A percentile compares a stretch with the other conserved stretches of the same genome.
Evolutionary conservation across 2,797 vertebrate species (phyloP).

Genomic region (Girardinus metallicus): DNA sequence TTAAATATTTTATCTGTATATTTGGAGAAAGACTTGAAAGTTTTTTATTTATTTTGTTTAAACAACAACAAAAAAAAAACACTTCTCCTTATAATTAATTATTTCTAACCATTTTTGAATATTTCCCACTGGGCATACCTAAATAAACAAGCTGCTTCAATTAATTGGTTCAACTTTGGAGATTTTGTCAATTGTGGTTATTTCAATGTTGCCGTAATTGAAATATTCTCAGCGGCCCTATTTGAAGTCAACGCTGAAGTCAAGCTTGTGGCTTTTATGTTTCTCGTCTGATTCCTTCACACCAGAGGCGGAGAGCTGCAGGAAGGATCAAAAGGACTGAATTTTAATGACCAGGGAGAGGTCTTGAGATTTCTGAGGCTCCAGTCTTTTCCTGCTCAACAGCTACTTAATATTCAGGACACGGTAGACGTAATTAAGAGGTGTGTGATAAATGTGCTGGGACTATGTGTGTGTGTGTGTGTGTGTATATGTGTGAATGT

Average conservation of each 20-base stretch:
- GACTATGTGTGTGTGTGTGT: slow-evolving; percentile 12
- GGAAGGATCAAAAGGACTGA: slow-evolving; percentile 70
- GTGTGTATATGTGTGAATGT: slow-evolving; percentile 27
- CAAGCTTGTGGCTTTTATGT: slow-evolving; percentile 66
- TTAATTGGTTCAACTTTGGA: slow-evolving; percentile 19
- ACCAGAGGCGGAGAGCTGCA: slow-evolving; percentile 60
- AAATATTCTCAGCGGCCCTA: slow-evolving; percentile 42
- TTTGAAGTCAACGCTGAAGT: slow-evolving; percentile 54
- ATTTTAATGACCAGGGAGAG: slow-evolving; percentile 70
- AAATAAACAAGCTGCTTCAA: slow-evolving; percentile 17
- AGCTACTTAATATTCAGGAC: slow-evolving; percentile 72
- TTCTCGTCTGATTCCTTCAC: slow-evolving; percentile 56
- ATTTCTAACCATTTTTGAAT: background rate
- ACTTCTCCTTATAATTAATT: slow-evolving; percentile 8
- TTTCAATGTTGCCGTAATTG: slow-evolving; percentile 30
- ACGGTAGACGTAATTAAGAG: slow-evolving; percentile 70
- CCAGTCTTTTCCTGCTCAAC: slow-evolving; percentile 51
- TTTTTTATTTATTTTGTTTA: too few relatives aligned
- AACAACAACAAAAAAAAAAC: background rate
- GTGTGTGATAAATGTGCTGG: slow-evolving; percentile 63
- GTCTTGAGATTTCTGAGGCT: slow-evolving; percentile 54
- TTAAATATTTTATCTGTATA: background rate
- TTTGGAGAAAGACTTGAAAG: background rate
- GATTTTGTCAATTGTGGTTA: slow-evolving; percentile 38
- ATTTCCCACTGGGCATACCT: slow-evolving; percentile 1